phyloP scores from a whole-genome alignment of 1,140 invertebrate species.

The Drosophila watanabei region DNA sequence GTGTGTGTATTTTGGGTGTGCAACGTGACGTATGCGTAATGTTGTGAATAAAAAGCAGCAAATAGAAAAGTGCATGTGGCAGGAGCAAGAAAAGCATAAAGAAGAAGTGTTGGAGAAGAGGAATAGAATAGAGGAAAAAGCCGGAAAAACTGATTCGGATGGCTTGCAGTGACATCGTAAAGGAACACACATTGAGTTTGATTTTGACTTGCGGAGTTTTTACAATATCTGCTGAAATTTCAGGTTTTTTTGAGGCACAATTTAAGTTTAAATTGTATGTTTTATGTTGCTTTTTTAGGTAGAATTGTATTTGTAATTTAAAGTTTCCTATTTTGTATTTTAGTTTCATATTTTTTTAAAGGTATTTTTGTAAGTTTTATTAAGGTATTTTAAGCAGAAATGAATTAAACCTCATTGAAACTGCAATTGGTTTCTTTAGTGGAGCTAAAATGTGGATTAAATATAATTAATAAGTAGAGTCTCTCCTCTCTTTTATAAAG shows the following conservation, averaged over 20 bases:
- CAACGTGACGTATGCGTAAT: constrained; percentile 39
- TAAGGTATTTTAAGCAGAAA: not conserved
- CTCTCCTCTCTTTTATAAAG: no score
- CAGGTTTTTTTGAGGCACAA: no score
- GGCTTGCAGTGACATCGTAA: constrained; percentile 2
- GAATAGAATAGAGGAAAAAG: not conserved
- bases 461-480: no score
- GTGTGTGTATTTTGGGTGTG: not conserved
- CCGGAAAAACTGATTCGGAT: not conserved
- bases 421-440: no score
- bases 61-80: constrained; percentile 7
- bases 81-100: not conserved
- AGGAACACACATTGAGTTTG: not conserved
- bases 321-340: not conserved
- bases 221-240: not conserved
- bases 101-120: not conserved
- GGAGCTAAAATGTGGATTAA: not conserved
- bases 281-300: not conserved
- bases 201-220: not conserved
- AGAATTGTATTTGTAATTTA: not conserved
- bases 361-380: not conserved
- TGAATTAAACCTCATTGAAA: not conserved
- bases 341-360: not conserved
- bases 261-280: not conserved
- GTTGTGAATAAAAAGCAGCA: not conserved